These are phyloP conservation scores for Lasioglossum albipes DNA, from an alignment of 1,140 invertebrate genomes.

Conservation along the genomic window DNA sequence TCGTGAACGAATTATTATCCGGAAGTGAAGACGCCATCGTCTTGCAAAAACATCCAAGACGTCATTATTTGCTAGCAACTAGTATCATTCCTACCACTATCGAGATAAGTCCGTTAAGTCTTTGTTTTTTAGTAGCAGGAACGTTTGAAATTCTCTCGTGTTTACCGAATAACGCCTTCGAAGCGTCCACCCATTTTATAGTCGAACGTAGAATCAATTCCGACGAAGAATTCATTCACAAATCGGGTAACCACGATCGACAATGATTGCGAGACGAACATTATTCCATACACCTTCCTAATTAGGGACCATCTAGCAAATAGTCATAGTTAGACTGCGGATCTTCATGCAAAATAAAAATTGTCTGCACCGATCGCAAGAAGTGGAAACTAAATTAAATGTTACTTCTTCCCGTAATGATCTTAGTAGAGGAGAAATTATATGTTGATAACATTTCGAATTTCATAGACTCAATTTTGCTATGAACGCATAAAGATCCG, in stretches of 20 bases:
- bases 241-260: slow-evolving; percentile 36
- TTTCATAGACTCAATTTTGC: too few relatives aligned
- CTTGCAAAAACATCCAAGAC: slow-evolving; percentile 16
- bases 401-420: too few relatives aligned
- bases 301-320: slow-evolving; percentile 73
- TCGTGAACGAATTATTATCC: not conserved
- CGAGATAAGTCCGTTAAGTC: slow-evolving; percentile 27
- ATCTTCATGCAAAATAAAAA: too few relatives aligned
- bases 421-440: too few relatives aligned
- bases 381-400: too few relatives aligned
- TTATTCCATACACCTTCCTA: slow-evolving; percentile 72
- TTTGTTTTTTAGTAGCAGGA: not conserved
- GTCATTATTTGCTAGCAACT: slow-evolving; percentile 44
- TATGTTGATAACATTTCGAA: too few relatives aligned
- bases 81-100: slow-evolving; percentile 43
- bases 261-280: slow-evolving; percentile 28
- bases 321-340: slow-evolving; percentile 50
- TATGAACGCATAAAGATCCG: too few relatives aligned
- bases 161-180: slow-evolving; percentile 4
- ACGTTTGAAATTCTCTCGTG: slow-evolving; percentile 25
- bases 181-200: slow-evolving; percentile 1
- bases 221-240: not conserved
- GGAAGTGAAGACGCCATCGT: not conserved
- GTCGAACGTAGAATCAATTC: slow-evolving; percentile 13
- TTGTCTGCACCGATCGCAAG: too few relatives aligned